Evolutionary conservation across 2,113 vertebrate species (phyloP).

Genomic region (Eira barbara): DNA sequence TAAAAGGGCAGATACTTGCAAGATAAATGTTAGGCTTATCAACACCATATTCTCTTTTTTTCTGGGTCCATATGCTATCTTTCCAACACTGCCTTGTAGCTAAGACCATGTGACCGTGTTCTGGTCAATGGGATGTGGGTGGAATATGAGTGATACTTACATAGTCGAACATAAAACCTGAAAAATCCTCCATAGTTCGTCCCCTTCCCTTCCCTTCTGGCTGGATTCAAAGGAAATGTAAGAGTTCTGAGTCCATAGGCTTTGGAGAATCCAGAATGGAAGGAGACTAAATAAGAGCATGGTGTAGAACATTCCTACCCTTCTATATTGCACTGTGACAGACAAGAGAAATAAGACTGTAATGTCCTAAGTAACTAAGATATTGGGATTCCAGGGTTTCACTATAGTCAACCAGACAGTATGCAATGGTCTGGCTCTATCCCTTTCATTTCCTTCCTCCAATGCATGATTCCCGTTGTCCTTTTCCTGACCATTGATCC

Average conservation of each 20-base stretch:
- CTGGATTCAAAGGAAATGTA: background rate
- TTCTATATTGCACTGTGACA: background rate
- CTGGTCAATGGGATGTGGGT: background rate
- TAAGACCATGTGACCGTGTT: background rate
- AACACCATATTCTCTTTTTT: background rate
- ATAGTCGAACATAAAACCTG: background rate
- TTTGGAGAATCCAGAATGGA: background rate
- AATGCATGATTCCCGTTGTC: background rate
- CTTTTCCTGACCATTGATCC: rapidly evolving
- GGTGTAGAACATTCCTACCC: background rate
- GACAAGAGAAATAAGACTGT: background rate
- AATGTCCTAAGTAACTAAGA: background rate
- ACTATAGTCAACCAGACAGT: background rate
- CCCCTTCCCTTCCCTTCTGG: background rate
- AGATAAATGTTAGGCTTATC: background rate
- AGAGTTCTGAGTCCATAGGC: background rate
- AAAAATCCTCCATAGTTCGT: background rate
- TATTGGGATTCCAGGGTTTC: background rate
- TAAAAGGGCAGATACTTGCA: background rate
- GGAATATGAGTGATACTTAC: background rate
- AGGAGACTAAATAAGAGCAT: background rate
- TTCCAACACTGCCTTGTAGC: background rate
- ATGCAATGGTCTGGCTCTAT: background rate
- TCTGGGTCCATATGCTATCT: background rate
- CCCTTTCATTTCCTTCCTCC: background rate